These are phyloP conservation scores for Tetraodon nigroviridis DNA, from an alignment of 2,113 vertebrate genomes.

Conservation along the genomic window DNA sequence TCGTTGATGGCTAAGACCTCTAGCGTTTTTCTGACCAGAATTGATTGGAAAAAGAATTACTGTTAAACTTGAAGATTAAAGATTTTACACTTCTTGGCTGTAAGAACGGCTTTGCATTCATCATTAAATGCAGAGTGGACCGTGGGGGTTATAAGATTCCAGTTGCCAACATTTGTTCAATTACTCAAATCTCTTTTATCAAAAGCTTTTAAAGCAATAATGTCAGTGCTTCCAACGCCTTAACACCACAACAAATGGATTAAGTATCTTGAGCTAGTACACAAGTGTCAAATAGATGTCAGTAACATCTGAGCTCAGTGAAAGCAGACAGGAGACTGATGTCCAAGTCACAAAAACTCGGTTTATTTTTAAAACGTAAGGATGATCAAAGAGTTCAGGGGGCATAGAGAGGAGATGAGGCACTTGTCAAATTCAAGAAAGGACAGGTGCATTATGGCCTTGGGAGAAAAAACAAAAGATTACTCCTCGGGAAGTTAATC, in stretches of 20 bases:
- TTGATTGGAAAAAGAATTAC: constrained; percentile 56
- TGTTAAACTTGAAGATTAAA: constrained; percentile 9
- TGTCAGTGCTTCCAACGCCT: constrained; percentile 51
- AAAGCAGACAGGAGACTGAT: too few relatives aligned
- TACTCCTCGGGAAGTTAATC: too few relatives aligned
- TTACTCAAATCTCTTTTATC: constrained; percentile 61
- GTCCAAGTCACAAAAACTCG: too few relatives aligned
- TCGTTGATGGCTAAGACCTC: constrained; percentile 28
- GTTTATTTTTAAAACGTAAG: too few relatives aligned
- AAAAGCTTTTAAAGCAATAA: constrained; percentile 61
- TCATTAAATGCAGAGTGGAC: constrained; percentile 12
- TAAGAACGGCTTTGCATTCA: constrained; percentile 47
- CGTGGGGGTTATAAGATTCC: constrained; percentile 53
- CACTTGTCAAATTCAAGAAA: too few relatives aligned
- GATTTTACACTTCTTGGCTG: constrained; percentile 16
- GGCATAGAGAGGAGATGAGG: too few relatives aligned
- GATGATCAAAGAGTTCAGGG: too few relatives aligned
- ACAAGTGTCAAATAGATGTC: constrained; percentile 49
- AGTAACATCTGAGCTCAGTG: constrained; percentile 27
- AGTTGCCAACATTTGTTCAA: constrained; percentile 64
- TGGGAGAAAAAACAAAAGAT: too few relatives aligned
- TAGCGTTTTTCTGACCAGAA: constrained; percentile 24
- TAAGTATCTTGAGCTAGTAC: constrained; percentile 36
- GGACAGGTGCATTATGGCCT: too few relatives aligned
- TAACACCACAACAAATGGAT: constrained; percentile 57